phyloP scores from a whole-genome alignment of 2,888 invertebrate species.

The Acleris emargana region DNA sequence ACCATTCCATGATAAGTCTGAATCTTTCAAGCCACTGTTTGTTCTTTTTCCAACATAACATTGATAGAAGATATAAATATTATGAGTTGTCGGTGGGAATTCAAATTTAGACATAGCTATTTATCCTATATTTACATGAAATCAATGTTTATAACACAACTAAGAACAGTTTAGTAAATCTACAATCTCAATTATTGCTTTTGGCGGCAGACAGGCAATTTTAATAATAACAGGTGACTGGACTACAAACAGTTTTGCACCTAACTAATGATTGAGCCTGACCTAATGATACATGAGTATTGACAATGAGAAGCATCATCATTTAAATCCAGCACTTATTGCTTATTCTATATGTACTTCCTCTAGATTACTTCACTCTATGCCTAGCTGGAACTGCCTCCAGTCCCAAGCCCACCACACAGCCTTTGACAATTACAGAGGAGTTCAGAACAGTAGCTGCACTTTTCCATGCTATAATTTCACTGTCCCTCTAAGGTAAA shows the following conservation, averaged over 20 bases:
- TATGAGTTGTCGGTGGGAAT: slow-evolving; percentile 17
- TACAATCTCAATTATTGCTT: slow-evolving; percentile 45
- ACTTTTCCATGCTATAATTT: no score
- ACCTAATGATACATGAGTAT: slow-evolving; percentile 74
- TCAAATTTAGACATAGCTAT: slow-evolving; percentile 37
- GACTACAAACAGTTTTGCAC: slow-evolving; percentile 19
- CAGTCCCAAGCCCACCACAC: neutral
- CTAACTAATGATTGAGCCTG: slow-evolving; percentile 55
- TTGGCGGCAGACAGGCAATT: slow-evolving; percentile 55
- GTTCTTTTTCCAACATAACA: slow-evolving; percentile 2
- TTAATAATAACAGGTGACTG: slow-evolving; percentile 32
- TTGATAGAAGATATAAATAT: neutral
- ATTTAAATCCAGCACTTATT: slow-evolving; percentile 68
- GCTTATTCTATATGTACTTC: slow-evolving; percentile 72
- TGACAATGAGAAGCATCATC: slow-evolving; percentile 72
- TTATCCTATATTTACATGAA: slow-evolving; percentile 69
- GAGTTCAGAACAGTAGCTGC: no score
- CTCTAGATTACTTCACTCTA: slow-evolving; percentile 44
- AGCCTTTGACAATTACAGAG: no score
- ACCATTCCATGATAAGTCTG: neutral
- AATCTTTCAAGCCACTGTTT: neutral
- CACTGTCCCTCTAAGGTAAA: no score
- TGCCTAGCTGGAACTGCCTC: slow-evolving; percentile 28
- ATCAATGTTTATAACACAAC: slow-evolving; percentile 25
- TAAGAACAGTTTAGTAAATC: slow-evolving; percentile 38